phyloP scores from a whole-genome alignment of 2,113 vertebrate species.

The Indicator maculatus region DNA sequence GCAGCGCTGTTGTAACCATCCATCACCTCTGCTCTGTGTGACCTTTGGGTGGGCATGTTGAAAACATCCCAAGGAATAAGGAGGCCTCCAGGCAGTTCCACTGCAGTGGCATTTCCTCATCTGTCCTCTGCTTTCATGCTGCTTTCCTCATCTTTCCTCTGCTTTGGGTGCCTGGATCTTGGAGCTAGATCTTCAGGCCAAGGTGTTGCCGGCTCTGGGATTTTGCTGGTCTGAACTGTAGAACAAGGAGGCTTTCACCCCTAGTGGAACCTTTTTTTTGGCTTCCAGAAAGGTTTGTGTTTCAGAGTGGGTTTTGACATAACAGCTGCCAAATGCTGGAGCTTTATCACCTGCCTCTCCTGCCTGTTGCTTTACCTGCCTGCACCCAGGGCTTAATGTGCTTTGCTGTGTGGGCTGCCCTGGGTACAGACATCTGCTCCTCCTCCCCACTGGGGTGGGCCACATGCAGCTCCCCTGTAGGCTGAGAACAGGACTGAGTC shows the following conservation, averaged over 20 bases:
- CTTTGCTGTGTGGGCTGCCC: not conserved
- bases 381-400: not conserved
- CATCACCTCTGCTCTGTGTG: not conserved
- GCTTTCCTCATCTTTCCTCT: not conserved
- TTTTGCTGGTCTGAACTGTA: not conserved
- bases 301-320: not conserved
- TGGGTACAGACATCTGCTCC: not conserved
- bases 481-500: rapidly evolving
- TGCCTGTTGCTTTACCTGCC: not conserved
- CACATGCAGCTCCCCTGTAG: not conserved
- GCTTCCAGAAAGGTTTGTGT: not conserved
- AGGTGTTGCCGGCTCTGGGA: not conserved
- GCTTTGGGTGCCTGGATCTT: not conserved
- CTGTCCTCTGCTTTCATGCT: not conserved
- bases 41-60: not conserved
- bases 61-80: not conserved
- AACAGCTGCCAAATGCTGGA: not conserved
- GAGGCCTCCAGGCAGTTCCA: not conserved
- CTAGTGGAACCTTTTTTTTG: not conserved
- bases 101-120: not conserved
- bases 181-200: not conserved
- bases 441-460: not conserved
- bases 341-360: not conserved
- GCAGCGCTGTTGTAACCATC: not conserved
- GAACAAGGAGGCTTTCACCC: not conserved